Percentiles rank a stretch among this genome's conserved stretches.
Conservation (phyloP, 2,113 vertebrate genomes). For the Chascanopsetta lugubris region DNA sequence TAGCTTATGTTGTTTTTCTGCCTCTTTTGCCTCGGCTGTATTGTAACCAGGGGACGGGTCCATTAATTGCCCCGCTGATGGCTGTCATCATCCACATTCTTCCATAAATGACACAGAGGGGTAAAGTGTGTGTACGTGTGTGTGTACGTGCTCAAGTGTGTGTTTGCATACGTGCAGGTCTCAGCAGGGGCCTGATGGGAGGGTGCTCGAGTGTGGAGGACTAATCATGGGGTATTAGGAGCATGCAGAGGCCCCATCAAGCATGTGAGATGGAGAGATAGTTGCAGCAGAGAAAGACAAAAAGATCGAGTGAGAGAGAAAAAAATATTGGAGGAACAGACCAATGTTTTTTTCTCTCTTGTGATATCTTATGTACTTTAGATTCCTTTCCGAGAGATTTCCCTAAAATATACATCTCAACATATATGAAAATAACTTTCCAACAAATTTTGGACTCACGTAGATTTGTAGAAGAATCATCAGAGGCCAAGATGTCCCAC, state of each 20-base stretch:
- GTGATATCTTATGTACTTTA: not conserved
- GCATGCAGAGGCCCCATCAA: constrained; percentile 73
- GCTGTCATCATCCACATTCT: constrained; percentile 62
- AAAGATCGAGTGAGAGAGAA: constrained; percentile 18
- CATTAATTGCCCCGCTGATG: constrained; percentile 69
- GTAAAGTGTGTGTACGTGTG: constrained; percentile 33
- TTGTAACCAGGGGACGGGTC: constrained; percentile 40
- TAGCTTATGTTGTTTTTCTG: constrained; percentile 56
- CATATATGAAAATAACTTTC: too few species aligned
- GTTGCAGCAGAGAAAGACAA: constrained; percentile 30
- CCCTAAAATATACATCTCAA: too few species aligned
- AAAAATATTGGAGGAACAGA: constrained; percentile 46
- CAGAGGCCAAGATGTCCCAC: not conserved
- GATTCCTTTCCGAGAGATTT: too few species aligned
- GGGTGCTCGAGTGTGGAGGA: constrained; percentile 82
- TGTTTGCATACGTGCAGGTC: constrained; percentile 47
- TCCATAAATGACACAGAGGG: constrained; percentile 46
- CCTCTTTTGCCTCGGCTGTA: constrained; percentile 34
- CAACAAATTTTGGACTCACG: too few species aligned
- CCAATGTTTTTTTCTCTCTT: not conserved
- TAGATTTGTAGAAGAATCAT: too few species aligned
- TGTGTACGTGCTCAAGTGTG: constrained; percentile 39
- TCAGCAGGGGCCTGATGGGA: constrained; percentile 80
- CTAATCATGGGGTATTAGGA: constrained; percentile 84
- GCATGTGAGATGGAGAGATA: constrained; percentile 52